Evolutionary conservation across 2,888 invertebrate species (phyloP).

Genomic region (Sminthurinus aureus): DNA sequence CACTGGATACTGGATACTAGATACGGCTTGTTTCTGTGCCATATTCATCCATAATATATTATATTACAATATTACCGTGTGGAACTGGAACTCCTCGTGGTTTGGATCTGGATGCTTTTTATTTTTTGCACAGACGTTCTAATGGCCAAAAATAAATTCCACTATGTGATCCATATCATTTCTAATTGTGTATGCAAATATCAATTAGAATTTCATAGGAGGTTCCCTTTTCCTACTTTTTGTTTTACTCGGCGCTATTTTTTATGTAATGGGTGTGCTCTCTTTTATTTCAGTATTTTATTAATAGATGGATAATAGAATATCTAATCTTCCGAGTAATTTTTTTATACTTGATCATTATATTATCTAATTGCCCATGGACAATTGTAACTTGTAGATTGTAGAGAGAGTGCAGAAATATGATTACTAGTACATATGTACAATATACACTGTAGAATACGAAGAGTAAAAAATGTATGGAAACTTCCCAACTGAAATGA

Average conservation of each 20-base stretch:
- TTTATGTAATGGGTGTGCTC: background rate
- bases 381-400: too few species aligned
- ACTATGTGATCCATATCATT: too few species aligned
- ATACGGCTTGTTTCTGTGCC: background rate
- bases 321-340: too few species aligned
- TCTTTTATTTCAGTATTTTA: background rate
- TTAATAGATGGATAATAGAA: background rate
- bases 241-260: background rate
- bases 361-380: too few species aligned
- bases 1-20: background rate
- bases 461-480: too few species aligned
- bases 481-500: too few species aligned
- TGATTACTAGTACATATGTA: too few species aligned
- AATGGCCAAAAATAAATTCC: background rate
- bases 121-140: background rate
- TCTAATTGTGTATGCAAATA: background rate
- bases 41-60: too few species aligned
- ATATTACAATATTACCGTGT: background rate
- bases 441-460: too few species aligned
- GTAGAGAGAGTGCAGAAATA: too few species aligned
- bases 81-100: background rate
- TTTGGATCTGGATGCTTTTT: background rate
- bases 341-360: too few species aligned
- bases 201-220: background rate
- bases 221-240: background rate